Evolutionary conservation across 2,888 invertebrate species (phyloP).

Genomic region (Ennomos fuscantarius): DNA sequence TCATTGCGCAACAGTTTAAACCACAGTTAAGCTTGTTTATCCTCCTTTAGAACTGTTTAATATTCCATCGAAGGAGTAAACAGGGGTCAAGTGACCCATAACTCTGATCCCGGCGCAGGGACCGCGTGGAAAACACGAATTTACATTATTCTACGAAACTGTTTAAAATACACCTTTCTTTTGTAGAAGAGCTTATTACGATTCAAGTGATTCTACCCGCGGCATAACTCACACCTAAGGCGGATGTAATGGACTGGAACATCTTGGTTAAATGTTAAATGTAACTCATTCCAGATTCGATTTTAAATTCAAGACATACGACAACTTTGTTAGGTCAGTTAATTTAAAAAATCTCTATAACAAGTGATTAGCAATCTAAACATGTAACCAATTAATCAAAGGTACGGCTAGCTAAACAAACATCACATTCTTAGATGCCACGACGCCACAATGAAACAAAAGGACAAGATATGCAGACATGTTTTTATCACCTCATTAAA

Average conservation of each 20-base stretch:
- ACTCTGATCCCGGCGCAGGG: conserved; percentile 55
- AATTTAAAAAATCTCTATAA: too few species aligned
- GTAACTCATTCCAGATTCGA: not conserved
- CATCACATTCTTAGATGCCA: too few species aligned
- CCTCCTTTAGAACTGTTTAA: conserved; percentile 58
- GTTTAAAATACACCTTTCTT: conserved; percentile 63
- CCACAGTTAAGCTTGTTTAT: conserved; percentile 46
- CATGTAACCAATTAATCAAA: too few species aligned
- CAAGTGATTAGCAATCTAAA: too few species aligned
- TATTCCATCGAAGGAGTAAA: conserved; percentile 65
- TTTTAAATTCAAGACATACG: not conserved
- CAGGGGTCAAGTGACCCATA: conserved; percentile 72
- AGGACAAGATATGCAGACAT: not conserved
- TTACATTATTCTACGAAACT: conserved; percentile 74
- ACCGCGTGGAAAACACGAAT: conserved; percentile 60
- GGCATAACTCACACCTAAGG: conserved; percentile 28
- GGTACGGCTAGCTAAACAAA: too few species aligned
- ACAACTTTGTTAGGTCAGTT: too few species aligned
- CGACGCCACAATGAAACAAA: too few species aligned
- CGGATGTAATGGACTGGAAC: conserved; percentile 26
- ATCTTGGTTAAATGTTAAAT: not conserved
- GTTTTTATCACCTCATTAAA: not conserved
- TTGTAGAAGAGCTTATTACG: conserved; percentile 58
- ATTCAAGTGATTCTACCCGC: conserved; percentile 55
- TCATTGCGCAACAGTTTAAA: conserved; percentile 42